Evolutionary conservation across 2,113 vertebrate genomes (phyloP), one percentile per base, ranked within the genome.

Genomic region (Corythaixoides concolor): DNA sequence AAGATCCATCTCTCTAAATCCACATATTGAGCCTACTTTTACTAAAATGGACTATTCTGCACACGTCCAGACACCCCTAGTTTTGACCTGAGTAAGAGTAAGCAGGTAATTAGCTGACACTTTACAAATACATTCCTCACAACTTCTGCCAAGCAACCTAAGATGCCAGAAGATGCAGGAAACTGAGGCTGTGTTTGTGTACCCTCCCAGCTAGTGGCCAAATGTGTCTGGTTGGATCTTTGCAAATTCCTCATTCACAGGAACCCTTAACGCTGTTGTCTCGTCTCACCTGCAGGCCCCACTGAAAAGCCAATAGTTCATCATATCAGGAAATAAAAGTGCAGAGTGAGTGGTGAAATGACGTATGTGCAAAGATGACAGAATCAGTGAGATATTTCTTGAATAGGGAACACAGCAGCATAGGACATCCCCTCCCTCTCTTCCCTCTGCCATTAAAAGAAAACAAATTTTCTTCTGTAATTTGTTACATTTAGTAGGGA

Each of bases 161-260:
- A 76, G 64, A 33, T 49, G 27, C 53, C 76, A 89, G 47, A 39
- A 90, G 56, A 78, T 32, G 43, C 56, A 94, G 63, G 55, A 85
- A 93, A 85, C 45, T 0, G 2, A 69, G 33, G 47, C 49, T 77
- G 37, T 0, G 0, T 52, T 79, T 69, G 33, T 30, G 35, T 28
- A 43, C 39, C 52, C 59, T 84, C 43, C 80, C 16, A 75, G 39
- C 30, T 20, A 58, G 22, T 11, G 47, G 32, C 52, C 82, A 70
- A 66, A 69, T 47, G 45, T 32, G 27, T 45, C 68, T 89, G 47
- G 37, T 12, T 50, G 58, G 27, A 63, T 78, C 58, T 78, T 53
- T 81, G 60, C 72, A 86, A 95, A 74, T 33, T 83, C 59, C 67
- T 74, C 47, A 50, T 55, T 24, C 39, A 33, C n/a, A n/a, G 50